phyloP scores from a whole-genome alignment of 2,113 vertebrate species.

The Corydoras maculifer region DNA sequence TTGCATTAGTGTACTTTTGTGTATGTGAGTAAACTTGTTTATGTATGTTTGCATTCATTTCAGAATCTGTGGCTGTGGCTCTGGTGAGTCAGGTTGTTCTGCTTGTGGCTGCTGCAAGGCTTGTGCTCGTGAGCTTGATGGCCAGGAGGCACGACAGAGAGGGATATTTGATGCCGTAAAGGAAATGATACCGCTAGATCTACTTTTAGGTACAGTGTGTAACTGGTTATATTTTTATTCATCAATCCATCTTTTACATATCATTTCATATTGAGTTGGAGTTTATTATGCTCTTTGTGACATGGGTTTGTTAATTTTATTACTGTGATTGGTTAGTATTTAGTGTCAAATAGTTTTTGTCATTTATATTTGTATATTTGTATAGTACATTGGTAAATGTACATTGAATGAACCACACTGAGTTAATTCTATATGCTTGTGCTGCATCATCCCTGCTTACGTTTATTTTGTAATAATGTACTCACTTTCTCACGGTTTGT shows the following conservation, averaged over 20 bases:
- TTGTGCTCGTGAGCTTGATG: slow-evolving; percentile 93
- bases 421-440: slow-evolving; percentile 17
- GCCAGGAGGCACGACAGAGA: slow-evolving; percentile 92
- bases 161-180: slow-evolving; percentile 98
- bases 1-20: not conserved
- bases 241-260: slow-evolving; percentile 15
- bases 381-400: not conserved
- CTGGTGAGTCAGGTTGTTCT: slow-evolving; percentile 94
- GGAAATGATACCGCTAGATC: slow-evolving; percentile 98
- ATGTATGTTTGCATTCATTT: slow-evolving; percentile 26
- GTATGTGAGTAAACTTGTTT: slow-evolving; percentile 4
- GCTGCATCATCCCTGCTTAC: too few species aligned
- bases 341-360: not conserved
- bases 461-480: too few species aligned
- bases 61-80: slow-evolving; percentile 97
- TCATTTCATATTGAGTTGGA: slow-evolving; percentile 6
- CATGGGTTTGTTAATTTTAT: too few species aligned
- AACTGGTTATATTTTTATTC: slow-evolving; percentile 3
- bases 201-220: slow-evolving; percentile 78
- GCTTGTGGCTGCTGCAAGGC: slow-evolving; percentile 97
- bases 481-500: not conserved
- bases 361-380: slow-evolving; percentile 25
- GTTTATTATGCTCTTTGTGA: not conserved
- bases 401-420: not conserved
- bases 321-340: too few species aligned